These are phyloP conservation scores for Gavialis gangeticus DNA, from an alignment of 2,113 vertebrate species.

Conservation along the genomic window DNA sequence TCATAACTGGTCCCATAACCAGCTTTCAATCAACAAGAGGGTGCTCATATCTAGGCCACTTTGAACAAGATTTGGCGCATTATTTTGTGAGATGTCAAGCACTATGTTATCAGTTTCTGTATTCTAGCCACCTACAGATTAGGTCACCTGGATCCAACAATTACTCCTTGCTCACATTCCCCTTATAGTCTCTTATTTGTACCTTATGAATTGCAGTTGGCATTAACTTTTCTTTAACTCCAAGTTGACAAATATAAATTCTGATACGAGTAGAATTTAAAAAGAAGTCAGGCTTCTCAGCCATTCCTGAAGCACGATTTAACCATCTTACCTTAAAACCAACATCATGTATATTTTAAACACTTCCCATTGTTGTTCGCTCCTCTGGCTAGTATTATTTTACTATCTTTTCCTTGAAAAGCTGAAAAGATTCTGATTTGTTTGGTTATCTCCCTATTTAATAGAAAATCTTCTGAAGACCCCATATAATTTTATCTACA, in stretches of 20 bases:
- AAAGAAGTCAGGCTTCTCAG: neutral
- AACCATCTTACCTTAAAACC: too few species aligned
- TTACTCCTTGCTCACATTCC: neutral
- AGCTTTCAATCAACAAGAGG: neutral
- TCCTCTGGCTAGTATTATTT: rapidly evolving
- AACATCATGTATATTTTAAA: too few species aligned
- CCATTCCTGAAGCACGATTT: neutral
- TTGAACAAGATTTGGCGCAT: neutral
- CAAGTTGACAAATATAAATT: neutral
- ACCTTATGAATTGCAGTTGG: neutral
- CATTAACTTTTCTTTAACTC: neutral
- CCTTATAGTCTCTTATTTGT: neutral
- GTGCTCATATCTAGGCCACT: neutral
- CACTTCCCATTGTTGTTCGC: neutral
- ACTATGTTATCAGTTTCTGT: neutral
- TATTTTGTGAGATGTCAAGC: neutral
- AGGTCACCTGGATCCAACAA: neutral
- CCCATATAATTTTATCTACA: neutral
- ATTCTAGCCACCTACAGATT: neutral
- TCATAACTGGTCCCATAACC: neutral
- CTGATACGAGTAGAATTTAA: neutral
- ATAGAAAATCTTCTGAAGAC: neutral
- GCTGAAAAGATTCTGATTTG: neutral
- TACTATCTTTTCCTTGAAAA: neutral
- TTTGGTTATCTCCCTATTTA: neutral